phyloP scores from a whole-genome alignment of 2,888 invertebrate species.

The Panzeria rudis region DNA sequence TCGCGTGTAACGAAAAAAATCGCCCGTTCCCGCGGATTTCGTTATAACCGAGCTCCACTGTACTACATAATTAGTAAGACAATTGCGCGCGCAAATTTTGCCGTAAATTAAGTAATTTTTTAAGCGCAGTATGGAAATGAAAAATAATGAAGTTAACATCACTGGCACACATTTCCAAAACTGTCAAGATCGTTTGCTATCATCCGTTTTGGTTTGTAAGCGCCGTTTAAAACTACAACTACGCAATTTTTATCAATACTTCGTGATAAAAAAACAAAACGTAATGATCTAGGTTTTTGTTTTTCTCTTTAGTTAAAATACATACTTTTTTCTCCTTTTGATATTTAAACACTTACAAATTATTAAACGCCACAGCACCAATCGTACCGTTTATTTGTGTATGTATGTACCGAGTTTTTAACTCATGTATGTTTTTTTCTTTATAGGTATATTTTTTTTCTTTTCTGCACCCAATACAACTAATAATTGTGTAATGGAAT shows the following conservation, averaged over 20 bases:
- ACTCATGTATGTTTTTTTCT: neutral
- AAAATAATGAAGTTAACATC: no score
- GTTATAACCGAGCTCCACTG: no score
- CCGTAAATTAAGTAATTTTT: no score
- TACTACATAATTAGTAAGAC: no score
- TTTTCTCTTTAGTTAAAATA: neutral
- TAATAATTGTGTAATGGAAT: constrained; percentile 57
- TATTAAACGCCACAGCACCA: constrained; percentile 17
- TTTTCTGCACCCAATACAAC: neutral
- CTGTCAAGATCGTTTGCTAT: no score
- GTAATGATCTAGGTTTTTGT: neutral
- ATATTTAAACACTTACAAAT: constrained; percentile 23
- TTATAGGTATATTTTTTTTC: neutral
- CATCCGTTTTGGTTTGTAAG: no score
- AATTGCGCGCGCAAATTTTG: no score
- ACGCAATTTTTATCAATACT: neutral
- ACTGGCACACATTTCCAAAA: no score
- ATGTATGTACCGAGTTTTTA: neutral
- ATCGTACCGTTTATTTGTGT: neutral
- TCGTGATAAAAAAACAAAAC: neutral
- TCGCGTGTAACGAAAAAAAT: no score
- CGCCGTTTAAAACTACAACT: no score
- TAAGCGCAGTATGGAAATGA: no score
- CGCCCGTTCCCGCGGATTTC: no score
- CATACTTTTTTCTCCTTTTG: neutral